Evolutionary conservation across 2,113 vertebrate genomes (phyloP).

Genomic region (Halcyon malimbica): DNA sequence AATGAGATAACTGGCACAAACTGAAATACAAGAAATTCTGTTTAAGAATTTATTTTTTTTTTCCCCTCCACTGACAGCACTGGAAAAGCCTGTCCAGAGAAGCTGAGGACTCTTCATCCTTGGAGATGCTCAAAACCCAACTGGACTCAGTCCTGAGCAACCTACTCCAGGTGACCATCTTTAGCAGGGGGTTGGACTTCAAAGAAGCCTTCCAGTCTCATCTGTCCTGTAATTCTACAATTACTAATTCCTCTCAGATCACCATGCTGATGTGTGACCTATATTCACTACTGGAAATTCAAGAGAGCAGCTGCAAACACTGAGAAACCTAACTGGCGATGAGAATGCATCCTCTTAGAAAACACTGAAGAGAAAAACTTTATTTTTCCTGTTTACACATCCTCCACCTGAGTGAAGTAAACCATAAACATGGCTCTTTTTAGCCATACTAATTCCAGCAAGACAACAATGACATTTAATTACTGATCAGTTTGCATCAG

Average conservation of each 20-base stretch:
- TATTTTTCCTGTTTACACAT: not conserved
- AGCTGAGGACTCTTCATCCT: not conserved
- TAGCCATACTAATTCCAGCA: slow-evolving; percentile 13
- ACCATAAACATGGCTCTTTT: not conserved
- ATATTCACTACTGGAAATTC: not conserved
- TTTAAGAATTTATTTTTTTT: not conserved
- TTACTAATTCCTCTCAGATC: not conserved
- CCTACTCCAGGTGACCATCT: not conserved
- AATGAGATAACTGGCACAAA: not conserved
- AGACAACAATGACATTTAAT: not conserved
- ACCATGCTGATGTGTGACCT: not conserved
- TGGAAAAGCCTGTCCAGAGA: not conserved
- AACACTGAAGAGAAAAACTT: not conserved
- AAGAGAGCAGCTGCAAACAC: not conserved
- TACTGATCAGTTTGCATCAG: not conserved
- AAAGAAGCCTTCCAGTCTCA: not conserved
- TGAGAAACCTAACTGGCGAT: not conserved
- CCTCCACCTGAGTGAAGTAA: not conserved
- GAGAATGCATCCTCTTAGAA: not conserved
- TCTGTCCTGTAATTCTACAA: not conserved
- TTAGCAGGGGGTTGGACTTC: not conserved
- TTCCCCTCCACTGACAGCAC: too few relatives aligned
- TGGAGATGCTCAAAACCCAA: not conserved
- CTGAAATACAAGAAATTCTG: not conserved
- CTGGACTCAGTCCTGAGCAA: fast-evolving